phyloP scores from a whole-genome alignment of 1,140 invertebrate genomes.

The Zaprionus kolodkinae region DNA sequence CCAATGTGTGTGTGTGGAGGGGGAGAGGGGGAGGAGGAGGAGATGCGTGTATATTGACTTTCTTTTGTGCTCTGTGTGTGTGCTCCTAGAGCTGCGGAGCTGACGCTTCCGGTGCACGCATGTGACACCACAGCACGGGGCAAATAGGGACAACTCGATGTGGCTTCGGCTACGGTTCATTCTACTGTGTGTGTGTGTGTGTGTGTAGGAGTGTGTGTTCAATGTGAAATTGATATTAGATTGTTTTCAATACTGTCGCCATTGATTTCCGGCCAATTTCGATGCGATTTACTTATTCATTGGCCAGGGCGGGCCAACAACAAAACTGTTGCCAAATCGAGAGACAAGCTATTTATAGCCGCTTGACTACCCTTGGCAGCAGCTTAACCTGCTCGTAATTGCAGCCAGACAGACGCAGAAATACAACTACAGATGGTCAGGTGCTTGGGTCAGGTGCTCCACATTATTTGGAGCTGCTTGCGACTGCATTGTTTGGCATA shows the following conservation, averaged over 20 bases:
- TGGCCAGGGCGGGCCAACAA: slow-evolving; percentile 22
- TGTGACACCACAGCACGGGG: background rate
- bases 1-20: background rate
- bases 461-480: background rate
- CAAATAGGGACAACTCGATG: background rate
- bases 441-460: slow-evolving; percentile 18
- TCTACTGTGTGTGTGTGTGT: slow-evolving; percentile 15
- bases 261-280: slow-evolving; percentile 44
- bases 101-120: slow-evolving; percentile 25
- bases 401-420: background rate
- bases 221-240: slow-evolving; percentile 70
- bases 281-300: slow-evolving; percentile 66
- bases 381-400: slow-evolving; percentile 21
- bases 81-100: background rate
- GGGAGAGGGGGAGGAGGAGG: too few relatives aligned
- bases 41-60: background rate
- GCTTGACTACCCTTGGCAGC: background rate
- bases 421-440: slow-evolving; percentile 25
- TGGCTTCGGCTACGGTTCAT: background rate
- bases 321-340: slow-evolving; percentile 33
- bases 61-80: slow-evolving; percentile 12
- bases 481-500: slow-evolving; percentile 44
- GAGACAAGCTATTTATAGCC: slow-evolving; percentile 34
- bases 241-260: slow-evolving; percentile 46
- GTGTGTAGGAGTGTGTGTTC: slow-evolving; percentile 38